Evolutionary conservation across 1,140 invertebrate genomes (phyloP), one percentile per base, ranked within the genome.

Genomic region (Dufourea novaeangliae): DNA sequence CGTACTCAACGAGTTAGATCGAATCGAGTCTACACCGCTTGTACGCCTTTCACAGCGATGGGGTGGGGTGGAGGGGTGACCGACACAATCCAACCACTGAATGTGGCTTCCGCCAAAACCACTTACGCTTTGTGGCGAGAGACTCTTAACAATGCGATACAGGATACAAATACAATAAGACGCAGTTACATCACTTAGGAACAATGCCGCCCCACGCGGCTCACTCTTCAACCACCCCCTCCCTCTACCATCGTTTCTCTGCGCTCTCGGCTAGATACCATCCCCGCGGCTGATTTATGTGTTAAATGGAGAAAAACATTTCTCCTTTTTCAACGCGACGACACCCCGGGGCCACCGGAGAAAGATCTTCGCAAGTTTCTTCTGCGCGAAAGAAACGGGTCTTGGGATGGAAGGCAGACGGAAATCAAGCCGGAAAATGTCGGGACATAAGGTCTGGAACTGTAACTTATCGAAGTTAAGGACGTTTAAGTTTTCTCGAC

Each of bases 111-210:
- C 91, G 91, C 90, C 89, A 91, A 92, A 92, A 92, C 91, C 92
- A 92, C 92, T 92, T 92, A 92, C 90, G 91, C 91, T 92, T 92
- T 92, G 91, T 90, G 90, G 91, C 87, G 88, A 91, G 88, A 92
- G 89, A 87, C 89, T 92, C 90, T 92, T 90, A 90, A 92, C 90
- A 92, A 93, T 92, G 85, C 91, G 88, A 92, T 92, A 92, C 92
- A 92, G 92, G 92, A 93, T 93, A 92, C 91, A 93, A 92, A 93
- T 92, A 92, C 91, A 93, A 93, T 93, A 93, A 93, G 91, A 92
- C 90, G 91, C 90, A 92, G 91, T 92, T 93, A 93, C 90, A 92
- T 93, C 91, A 92, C 92, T 92, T 92, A 92, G 90, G 92, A 92
- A 93, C 91, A 93, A 93, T 92, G 86, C 90, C 83, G 82, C 87